Base-by-base conservation (phyloP, 1,140 invertebrate species). In the Caenorhabditis briggsae region DNA sequence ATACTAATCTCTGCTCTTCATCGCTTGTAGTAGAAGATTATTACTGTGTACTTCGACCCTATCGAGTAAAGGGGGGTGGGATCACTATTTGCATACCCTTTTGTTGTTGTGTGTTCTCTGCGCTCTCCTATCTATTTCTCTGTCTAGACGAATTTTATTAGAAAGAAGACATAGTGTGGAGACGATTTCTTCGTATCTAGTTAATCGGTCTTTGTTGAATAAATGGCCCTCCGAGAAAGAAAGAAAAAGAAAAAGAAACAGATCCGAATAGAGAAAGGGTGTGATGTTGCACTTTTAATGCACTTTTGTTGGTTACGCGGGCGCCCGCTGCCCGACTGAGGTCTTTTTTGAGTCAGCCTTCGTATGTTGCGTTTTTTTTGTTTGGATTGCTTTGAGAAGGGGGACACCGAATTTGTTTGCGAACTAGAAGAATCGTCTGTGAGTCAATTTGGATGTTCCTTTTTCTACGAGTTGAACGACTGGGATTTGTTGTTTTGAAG, bases 11-110 rank as follows among this genome's bases (percentile, higher is more conserved):
- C 43, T 46, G 20, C n/a, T 50, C 53, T 20, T 11, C n/a, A 9
- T 43, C 7, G 53, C 43, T 43, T 84, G 9, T 50, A 53, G 50
- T 53, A 53, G 50, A 16, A 53, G 50, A 53, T 53, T 53, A 53
- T 53, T 53, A 53, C 50, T 53, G 50, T 53, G 12, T 84, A 59
- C 55, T 84, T 64, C n/a, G 11, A 25, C 18, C 9, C 33, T 58
- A 14, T 83, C 56, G n/a, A 46, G 25, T 20, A 64, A 58, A 83
- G 43, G 41, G 0, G 18, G 53, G n/a, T n/a, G n/a, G 18, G n/a
- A 58, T 55, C 18, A 41, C 43, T 78, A 78, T 78, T 78, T 78
- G 70, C 70, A 83, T 83, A 56, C 33, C 33, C 58, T 83, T 83
- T 83, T 48, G 82, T 41, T 56, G 33, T 33, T 33, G 58, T 58